Conservation (phyloP, 1,140 invertebrate genomes). For the Lepidotrigona ventralis region DNA sequence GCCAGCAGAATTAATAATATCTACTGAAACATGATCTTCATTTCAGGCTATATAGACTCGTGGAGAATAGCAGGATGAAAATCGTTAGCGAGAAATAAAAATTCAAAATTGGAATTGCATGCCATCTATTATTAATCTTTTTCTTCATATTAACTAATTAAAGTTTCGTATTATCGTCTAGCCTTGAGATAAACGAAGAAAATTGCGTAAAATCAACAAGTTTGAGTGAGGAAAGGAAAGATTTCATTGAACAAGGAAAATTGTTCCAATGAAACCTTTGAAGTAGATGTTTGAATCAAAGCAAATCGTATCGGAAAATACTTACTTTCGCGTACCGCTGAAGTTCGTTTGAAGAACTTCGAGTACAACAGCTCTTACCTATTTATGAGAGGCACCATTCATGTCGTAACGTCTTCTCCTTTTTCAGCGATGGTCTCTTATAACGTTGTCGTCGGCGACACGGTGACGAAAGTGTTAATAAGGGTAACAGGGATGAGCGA, state of each 20-base stretch:
- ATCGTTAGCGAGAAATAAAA: too few species aligned
- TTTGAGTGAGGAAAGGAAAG: neutral
- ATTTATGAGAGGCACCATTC: neutral
- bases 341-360: neutral
- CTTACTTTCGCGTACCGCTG: neutral
- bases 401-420: neutral
- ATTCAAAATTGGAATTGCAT: too few species aligned
- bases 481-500: slow-evolving; percentile 82
- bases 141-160: too few species aligned
- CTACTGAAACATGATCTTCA: too few species aligned
- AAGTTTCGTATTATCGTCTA: too few species aligned
- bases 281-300: neutral
- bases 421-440: slow-evolving; percentile 94
- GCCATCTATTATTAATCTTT: too few species aligned
- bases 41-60: too few species aligned
- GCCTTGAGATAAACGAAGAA: too few species aligned
- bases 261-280: neutral
- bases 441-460: slow-evolving; percentile 94
- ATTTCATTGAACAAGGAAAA: neutral
- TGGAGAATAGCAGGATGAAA: too few species aligned
- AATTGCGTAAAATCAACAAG: too few species aligned
- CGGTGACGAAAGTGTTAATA: slow-evolving; percentile 90
- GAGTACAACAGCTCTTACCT: neutral
- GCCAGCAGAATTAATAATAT: too few species aligned
- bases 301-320: neutral